phyloP scores from a whole-genome alignment of 2,888 invertebrate species.

The Patella caerulea region DNA sequence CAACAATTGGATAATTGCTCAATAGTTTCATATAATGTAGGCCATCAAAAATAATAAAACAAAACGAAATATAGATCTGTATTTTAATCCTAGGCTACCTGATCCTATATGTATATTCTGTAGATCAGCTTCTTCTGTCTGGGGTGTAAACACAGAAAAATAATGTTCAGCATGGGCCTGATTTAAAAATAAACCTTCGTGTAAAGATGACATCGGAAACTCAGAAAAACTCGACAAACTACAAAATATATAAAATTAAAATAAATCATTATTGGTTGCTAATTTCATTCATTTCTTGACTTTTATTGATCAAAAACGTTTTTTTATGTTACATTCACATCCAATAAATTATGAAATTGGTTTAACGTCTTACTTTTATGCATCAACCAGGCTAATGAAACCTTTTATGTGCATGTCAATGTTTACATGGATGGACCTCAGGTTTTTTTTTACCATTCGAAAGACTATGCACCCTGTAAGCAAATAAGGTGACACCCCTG shows the following conservation, averaged over 20 bases:
- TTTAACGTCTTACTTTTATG: not conserved
- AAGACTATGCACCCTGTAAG: too few relatives aligned
- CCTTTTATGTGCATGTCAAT: too few relatives aligned
- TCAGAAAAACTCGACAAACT: constrained; percentile 63
- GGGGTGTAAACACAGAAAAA: constrained; percentile 57
- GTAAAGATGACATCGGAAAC: constrained; percentile 60
- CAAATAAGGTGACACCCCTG: too few relatives aligned
- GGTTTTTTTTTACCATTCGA: too few relatives aligned
- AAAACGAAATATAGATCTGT: not conserved
- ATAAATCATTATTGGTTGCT: not conserved
- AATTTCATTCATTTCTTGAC: not conserved
- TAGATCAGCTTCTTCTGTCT: constrained; percentile 41
- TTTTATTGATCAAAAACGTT: not conserved
- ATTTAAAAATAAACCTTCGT: constrained; percentile 63
- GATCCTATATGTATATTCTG: constrained; percentile 36
- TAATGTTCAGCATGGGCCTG: constrained; percentile 61
- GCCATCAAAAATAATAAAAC: too few relatives aligned
- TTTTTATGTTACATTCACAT: not conserved
- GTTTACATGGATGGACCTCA: too few relatives aligned
- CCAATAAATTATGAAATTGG: not conserved
- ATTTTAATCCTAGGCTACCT: constrained; percentile 30
- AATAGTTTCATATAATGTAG: too few relatives aligned
- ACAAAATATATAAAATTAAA: constrained; percentile 15
- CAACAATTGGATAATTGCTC: too few relatives aligned
- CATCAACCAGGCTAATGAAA: too few relatives aligned